Base-by-base conservation (phyloP, 2,113 vertebrate genomes). In the Grus americana region DNA sequence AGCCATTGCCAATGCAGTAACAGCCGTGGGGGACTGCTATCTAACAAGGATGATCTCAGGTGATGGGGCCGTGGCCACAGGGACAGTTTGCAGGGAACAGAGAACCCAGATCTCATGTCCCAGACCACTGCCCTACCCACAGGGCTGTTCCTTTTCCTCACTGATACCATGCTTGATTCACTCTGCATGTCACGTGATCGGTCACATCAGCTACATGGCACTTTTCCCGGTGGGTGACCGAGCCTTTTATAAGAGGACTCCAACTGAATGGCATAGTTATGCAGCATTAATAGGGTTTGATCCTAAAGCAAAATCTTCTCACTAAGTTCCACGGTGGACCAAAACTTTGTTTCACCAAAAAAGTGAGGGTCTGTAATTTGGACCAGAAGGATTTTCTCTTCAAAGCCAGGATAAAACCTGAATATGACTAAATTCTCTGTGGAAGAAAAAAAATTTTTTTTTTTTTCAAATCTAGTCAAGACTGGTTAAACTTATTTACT, bases 151-250 rank as follows among this genome's bases (percentile, higher is more conserved):
- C 36, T 91, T 36, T 89, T 87, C 70, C 81, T 79, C 67, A 20
- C 47, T 6, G 74, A 79, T 61, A 12, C 4, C 74, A 30, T 0
- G 5, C 50, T 58, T 49, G n/a, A 49, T 42, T 80, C 2, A 6
- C 15, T 7, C 50, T 47, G 32, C 0, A 0, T 23, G 38, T 76
- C 5, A 42, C 9, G 2, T 36, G 50, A 44, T 19, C 1, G 0
- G 29, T 23, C 80, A 91, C 5, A 0, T 65, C 17, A 80, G 26
- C 55, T 66, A 7, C 15, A 15, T 3, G 49, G 46, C 6, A 62
- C 18, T 82, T 74, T 32, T 65, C 70, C 90, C 24, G 81, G 36
- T 61, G 15, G 8, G 14, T 11, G 36, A 34, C 21, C 6, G 40
- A 65, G 46, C 15, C n/a, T 82, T 72, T 54, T 61, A 4, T 30